Evolutionary conservation across 2,888 invertebrate species (phyloP), one percentile per base, ranked within the genome.

Genomic region (Andrena camellia): DNA sequence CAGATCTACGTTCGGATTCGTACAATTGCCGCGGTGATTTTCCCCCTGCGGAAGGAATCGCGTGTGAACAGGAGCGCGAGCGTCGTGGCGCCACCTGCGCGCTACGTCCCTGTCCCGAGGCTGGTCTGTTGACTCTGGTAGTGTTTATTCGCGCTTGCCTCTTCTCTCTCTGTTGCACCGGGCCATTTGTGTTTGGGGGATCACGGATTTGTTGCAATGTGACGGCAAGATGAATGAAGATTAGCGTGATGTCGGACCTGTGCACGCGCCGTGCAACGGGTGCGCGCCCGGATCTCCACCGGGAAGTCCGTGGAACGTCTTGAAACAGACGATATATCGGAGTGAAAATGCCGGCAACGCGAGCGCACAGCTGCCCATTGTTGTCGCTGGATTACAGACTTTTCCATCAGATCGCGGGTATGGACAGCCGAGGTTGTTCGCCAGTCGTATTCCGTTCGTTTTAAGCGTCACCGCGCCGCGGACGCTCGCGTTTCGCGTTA

Each of bases 61-160:
- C 57, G 68, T 23, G 57, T 52, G 64, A 78, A 78, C 68, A 74
- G 20, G 33, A 59, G 92, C 92, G 93, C 93, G 93, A 94, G 92
- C 29, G 59, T n/a, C 59, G 81, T 76, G 78, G 82, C 82, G 85
- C 86, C 86, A 85, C 78, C 91, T 88, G 90, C 87, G 92, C 93
- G 94, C 93, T 94, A 94, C 94, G 90, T 90, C 90, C 92, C 94
- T 94, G 94, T 57, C 10, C 89, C 86, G 90, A 83, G 85, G 79
- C 86, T 86, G 86, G 90, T 94, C 93, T 92, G 92, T 93, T 94
- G 94, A 94, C 94, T 94, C 90, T 90, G 88, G 94, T 94, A 94
- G 95, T 95, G 95, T 95, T 95, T 95, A 95, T 94, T 94, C 90
- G 89, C 90, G 90, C 90, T 91, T 87, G 88, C 87, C 86, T 84